Percentiles rank a stretch among this genome's conserved stretches.
Evolutionary conservation across 2,797 vertebrate genomes (phyloP).

Genomic region (Chlorospingus semifuscus): DNA sequence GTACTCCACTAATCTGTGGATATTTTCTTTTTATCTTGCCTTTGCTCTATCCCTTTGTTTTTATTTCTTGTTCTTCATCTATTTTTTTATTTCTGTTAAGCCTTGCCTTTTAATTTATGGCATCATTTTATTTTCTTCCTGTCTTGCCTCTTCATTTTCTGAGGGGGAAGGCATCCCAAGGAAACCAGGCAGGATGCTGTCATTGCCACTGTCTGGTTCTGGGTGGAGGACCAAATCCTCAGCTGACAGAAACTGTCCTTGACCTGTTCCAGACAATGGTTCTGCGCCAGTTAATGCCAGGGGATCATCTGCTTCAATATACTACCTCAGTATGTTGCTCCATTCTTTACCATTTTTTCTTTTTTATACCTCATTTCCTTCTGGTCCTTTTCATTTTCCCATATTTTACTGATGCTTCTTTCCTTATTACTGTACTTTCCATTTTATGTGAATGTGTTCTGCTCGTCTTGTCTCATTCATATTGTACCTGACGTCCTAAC

Average conservation of each 20-base stretch:
- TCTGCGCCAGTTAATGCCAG: neutral
- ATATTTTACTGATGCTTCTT: neutral
- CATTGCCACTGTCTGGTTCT: neutral
- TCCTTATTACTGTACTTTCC: neutral
- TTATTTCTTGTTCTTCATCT: neutral
- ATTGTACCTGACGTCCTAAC: neutral
- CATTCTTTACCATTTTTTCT: neutral
- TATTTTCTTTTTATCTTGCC: conserved; percentile 16
- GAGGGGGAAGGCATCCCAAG: neutral
- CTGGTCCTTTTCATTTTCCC: neutral
- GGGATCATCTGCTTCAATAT: neutral
- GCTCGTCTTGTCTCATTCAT: neutral
- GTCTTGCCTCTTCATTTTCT: neutral
- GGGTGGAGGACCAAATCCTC: neutral
- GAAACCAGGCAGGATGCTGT: neutral
- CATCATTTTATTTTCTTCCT: neutral
- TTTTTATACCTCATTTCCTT: neutral
- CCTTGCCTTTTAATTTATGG: neutral
- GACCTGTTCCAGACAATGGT: neutral
- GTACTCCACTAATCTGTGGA: conserved; percentile 34
- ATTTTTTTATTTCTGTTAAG: neutral
- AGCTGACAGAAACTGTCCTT: neutral
- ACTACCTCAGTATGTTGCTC: neutral
- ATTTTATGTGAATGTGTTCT: neutral
- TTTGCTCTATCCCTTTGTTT: neutral